Percentiles rank a stretch among this genome's conserved stretches.
Evolutionary conservation across 2,797 vertebrate species (phyloP).

Genomic region (Oreortyx pictus): DNA sequence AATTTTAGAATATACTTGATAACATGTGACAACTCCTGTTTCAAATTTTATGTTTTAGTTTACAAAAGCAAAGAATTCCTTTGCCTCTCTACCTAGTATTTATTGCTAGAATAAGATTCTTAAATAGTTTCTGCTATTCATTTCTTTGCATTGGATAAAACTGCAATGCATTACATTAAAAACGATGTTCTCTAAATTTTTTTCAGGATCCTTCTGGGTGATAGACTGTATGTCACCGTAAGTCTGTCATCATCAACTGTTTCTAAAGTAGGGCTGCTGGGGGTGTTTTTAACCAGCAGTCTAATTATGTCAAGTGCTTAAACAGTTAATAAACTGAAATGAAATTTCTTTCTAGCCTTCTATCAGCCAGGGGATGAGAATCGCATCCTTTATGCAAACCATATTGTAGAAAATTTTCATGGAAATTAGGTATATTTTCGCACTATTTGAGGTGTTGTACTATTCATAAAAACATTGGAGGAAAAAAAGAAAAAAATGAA

Average conservation of each 20-base stretch:
- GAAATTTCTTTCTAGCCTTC: slow-evolving; percentile 14
- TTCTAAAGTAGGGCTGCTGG: neutral
- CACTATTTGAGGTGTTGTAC: neutral
- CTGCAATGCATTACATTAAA: neutral
- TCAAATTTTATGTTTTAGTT: neutral
- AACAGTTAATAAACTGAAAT: slow-evolving; percentile 34
- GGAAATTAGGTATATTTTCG: slow-evolving; percentile 21
- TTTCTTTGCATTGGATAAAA: neutral
- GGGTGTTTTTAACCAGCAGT: neutral
- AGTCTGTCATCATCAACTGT: slow-evolving; percentile 15
- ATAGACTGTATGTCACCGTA: neutral
- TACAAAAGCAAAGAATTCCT: neutral
- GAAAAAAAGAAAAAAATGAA: neutral
- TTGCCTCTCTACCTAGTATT: neutral
- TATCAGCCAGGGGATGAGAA: slow-evolving; percentile 17
- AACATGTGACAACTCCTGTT: neutral
- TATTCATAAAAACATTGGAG: neutral
- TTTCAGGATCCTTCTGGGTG: neutral
- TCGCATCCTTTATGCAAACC: neutral
- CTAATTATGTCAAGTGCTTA: neutral
- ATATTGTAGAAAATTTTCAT: neutral
- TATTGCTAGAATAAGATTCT: neutral
- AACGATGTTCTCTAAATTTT: neutral
- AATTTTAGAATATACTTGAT: neutral
- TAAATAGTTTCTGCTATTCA: neutral